A percentile compares a stretch with the other conserved stretches of the same genome.
Conservation (phyloP, 1,140 invertebrate species). For the Caenorhabditis briggsae region DNA sequence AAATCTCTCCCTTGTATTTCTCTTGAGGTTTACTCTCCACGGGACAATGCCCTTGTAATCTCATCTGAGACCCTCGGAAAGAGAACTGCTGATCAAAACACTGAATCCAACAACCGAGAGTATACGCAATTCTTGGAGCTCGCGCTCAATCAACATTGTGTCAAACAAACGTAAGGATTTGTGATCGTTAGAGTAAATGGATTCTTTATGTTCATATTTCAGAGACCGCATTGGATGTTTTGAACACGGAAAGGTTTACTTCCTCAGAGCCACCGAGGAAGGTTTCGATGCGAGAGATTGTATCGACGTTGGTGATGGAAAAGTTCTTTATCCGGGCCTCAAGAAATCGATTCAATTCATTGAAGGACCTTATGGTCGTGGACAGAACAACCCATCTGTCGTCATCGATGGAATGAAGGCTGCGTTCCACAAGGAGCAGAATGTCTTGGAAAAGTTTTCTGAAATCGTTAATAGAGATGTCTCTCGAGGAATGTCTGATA, state of each 20-base stretch:
- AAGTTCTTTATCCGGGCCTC: slow-evolving; percentile 58
- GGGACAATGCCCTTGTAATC: background rate
- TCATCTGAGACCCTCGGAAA: slow-evolving; percentile 27
- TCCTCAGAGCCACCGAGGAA: slow-evolving; percentile 48
- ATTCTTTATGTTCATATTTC: background rate
- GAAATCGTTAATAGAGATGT: background rate
- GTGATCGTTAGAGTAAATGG: background rate
- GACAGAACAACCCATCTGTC: slow-evolving; percentile 60
- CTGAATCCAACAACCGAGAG: slow-evolving; percentile 9
- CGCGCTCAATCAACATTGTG: slow-evolving; percentile 59
- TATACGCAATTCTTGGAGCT: slow-evolving; percentile 64
- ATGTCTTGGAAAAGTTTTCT: slow-evolving; percentile 13
- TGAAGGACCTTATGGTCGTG: slow-evolving; percentile 63
- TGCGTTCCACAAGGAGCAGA: slow-evolving; percentile 59
- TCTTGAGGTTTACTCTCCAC: slow-evolving; percentile 42
- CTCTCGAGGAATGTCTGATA: background rate
- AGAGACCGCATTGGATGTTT: slow-evolving; percentile 59
- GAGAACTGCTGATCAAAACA: slow-evolving; percentile 37
- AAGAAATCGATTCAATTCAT: slow-evolving; percentile 60
- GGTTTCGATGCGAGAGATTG: slow-evolving; percentile 62
- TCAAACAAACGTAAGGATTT: slow-evolving; percentile 60
- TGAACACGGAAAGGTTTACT: slow-evolving; percentile 61
- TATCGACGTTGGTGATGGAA: slow-evolving; percentile 63
- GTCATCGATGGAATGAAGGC: slow-evolving; percentile 66
- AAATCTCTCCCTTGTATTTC: background rate